Base-by-base conservation (phyloP, 2,888 invertebrate species). In the Folsomia candida region DNA sequence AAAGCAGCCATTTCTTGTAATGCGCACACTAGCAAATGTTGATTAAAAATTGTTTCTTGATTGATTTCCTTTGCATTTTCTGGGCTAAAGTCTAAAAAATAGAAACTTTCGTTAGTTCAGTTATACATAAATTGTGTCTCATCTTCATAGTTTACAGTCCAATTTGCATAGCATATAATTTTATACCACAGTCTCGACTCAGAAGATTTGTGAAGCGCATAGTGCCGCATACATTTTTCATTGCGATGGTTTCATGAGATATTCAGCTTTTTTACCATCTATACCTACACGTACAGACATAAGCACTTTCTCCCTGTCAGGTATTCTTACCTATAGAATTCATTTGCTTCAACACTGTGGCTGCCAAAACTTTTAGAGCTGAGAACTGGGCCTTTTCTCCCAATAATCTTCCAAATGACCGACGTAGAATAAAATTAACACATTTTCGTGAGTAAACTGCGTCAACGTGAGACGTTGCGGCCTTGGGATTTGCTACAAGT, bases 401-500 rank as follows among this genome's bases (percentile, higher is more conserved):
- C 25, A 99, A 86, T 89, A 98, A 90, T 83, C 93, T 92, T 0
- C 98, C 97, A 51, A 98, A 87, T 0, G 95, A 90, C 74, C 93
- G 91, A 63, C 96, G 88, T 68, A 98, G 85, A 78, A 98, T 94
- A 83, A 96, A 99, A 82, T 93, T 93, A 73, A 98, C 93, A 83
- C 98, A 99, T 84, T 97, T 97, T 79, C 98, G 89, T 0, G 97
- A 96, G 83, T 97, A 97, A 1, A 98, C 97, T 18, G 97, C 96
- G 83, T 98, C 97, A 0, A 97, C 96, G 82, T 99, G 98, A 0
- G 95, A 94, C 18, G 93, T 93, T 0, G 95, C 94, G 0, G 96
- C 94, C 84, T 94, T 94, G 0, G 97, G 96, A 85, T 95, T 96
- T 0, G 95, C 94, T 1, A 86, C 95, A 76, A 98, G 85, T 81